phyloP scores from a whole-genome alignment of 2,113 vertebrate genomes.

The Amblyornis subalaris region DNA sequence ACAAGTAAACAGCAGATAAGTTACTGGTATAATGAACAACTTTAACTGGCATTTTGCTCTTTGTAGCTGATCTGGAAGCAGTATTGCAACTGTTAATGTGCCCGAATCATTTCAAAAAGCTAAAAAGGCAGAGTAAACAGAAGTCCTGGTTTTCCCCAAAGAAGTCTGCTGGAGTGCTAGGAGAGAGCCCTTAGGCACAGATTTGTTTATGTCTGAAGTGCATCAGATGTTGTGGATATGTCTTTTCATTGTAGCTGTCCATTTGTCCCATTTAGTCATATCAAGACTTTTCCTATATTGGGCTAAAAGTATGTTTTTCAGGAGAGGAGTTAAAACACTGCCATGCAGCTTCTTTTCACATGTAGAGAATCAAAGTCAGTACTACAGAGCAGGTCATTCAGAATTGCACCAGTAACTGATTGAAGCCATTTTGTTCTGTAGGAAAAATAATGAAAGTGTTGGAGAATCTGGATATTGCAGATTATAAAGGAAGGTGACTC shows the following conservation, averaged over 20 bases:
- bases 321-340: not conserved
- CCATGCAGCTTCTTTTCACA: not conserved
- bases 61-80: not conserved
- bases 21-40: not conserved
- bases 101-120: not conserved
- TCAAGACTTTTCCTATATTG: not conserved
- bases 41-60: not conserved
- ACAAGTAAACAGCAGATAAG: not conserved
- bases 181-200: not conserved
- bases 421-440: not conserved
- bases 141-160: not conserved
- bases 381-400: not conserved
- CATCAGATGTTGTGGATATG: constrained; percentile 23
- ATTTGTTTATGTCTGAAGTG: not conserved
- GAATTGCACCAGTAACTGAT: not conserved
- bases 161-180: not conserved
- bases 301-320: not conserved
- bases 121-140: not conserved
- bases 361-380: not conserved
- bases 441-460: not conserved
- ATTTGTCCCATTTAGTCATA: not conserved
- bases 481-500: not conserved
- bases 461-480: not conserved
- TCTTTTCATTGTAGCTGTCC: constrained; percentile 13
- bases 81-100: not conserved